Evolutionary conservation across 2,888 invertebrate species (phyloP), one percentile per base, ranked within the genome.

Genomic region (Bugulina stolonifera): DNA sequence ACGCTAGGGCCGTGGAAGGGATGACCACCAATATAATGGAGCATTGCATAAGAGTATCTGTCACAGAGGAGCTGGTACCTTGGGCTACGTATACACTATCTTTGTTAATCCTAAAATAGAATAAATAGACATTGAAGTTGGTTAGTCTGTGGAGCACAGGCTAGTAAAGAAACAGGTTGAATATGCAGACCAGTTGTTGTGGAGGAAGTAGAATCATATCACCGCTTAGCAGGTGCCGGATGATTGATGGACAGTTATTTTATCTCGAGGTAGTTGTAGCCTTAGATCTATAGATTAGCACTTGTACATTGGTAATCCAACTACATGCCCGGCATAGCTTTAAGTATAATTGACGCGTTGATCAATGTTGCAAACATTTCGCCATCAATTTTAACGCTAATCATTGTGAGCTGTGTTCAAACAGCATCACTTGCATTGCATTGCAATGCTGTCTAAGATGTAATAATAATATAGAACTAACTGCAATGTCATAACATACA

Each of bases 1-100:
- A 64, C 5, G 64, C 64, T 32, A 64, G 32, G n/a, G 64, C 64
- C 2, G 64, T 64, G 32, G 64, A 64, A 10, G 64, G 64, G 29
- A 64, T 64, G 32, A 64, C 64, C 5, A 64, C 64, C 27, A 64
- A 32, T 32, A 64, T 32, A 10, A 64, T 34, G 10, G 64, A 64
- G 32, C 64, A 64, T 34, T 64, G 64, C 29, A 27, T 27, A 25
- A 64, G 32, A 14, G 27, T 27, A 27, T 64, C 64, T 5, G n/a
- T 27, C 2, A 64, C 64, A 14, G 22, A 29, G 18, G 64, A 27
- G 3, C 18, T 32, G 2, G 64, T 64, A 14, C 64, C 64, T 5
- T 64, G 64, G 2, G 64, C 29, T 10, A 64, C 32, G 64, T 64
- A 64, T 2, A 64, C 14, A 64, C 34, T 27, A 32, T 64, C 34